A percentile compares a stretch with the other conserved stretches of the same genome.
Evolutionary conservation across 1,140 invertebrate species (phyloP).

Genomic region (Sweltsa coloradensis): DNA sequence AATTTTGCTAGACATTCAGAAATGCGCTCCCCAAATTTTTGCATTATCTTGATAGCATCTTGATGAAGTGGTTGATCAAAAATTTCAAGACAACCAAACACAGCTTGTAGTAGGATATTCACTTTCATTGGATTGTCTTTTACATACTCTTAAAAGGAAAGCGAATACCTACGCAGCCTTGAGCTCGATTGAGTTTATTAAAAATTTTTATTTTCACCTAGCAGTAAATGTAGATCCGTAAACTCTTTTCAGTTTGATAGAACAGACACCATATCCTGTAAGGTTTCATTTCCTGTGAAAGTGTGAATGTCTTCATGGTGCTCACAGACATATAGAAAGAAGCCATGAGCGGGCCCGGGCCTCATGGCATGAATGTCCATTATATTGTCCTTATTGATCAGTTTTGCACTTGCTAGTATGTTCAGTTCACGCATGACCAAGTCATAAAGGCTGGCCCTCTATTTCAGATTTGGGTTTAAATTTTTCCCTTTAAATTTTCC

Average conservation of each 20-base stretch:
- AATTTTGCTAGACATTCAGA: slow-evolving; percentile 41
- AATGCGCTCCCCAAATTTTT: slow-evolving; percentile 48
- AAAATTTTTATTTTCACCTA: slow-evolving; percentile 43
- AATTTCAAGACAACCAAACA: slow-evolving; percentile 52
- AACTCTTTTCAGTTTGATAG: slow-evolving; percentile 45
- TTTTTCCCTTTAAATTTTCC: slow-evolving; percentile 37
- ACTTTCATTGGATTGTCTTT: slow-evolving; percentile 49
- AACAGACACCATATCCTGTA: slow-evolving; percentile 31
- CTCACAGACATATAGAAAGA: slow-evolving; percentile 46
- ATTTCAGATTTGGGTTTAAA: slow-evolving; percentile 35
- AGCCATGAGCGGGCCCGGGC: slow-evolving; percentile 46
- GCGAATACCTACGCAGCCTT: slow-evolving; percentile 35
- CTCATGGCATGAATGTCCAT: slow-evolving; percentile 37
- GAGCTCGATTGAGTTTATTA: slow-evolving; percentile 46
- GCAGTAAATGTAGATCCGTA: slow-evolving; percentile 42
- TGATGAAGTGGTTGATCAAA: slow-evolving; percentile 51
- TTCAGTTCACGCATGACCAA: slow-evolving; percentile 43
- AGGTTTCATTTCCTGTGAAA: slow-evolving; percentile 29
- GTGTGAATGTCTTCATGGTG: slow-evolving; percentile 44
- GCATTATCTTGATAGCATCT: slow-evolving; percentile 55
- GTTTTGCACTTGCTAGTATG: slow-evolving; percentile 32
- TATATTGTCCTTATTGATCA: slow-evolving; percentile 40
- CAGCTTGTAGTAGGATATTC: slow-evolving; percentile 58
- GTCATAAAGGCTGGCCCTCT: slow-evolving; percentile 50
- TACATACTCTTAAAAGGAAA: slow-evolving; percentile 49